phyloP scores from a whole-genome alignment of 2,888 invertebrate species.

The Girardia tigrina region DNA sequence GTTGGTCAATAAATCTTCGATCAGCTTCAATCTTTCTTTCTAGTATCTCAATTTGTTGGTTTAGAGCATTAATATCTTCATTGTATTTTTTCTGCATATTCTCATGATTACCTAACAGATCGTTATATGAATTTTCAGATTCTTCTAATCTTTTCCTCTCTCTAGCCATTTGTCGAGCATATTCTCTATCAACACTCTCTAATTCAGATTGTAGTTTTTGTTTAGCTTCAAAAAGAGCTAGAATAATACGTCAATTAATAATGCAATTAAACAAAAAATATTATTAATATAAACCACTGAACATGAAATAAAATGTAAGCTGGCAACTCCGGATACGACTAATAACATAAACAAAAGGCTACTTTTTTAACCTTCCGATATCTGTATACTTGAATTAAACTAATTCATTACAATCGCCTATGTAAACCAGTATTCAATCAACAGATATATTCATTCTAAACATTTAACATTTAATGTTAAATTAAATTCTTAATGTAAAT shows the following conservation, averaged over 20 bases:
- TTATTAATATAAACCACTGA: neutral
- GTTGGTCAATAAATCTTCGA: conserved; percentile 11
- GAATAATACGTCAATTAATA: neutral
- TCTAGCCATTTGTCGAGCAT: conserved; percentile 7
- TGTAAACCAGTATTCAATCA: no score
- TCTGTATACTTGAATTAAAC: no score
- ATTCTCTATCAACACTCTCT: conserved; percentile 15
- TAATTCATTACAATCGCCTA: no score
- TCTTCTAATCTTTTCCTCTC: neutral
- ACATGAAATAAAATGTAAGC: no score
- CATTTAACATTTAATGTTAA: no score
- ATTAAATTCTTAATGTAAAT: no score
- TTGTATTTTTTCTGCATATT: conserved; percentile 1
- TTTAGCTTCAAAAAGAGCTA: neutral
- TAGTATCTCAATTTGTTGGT: neutral
- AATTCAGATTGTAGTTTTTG: conserved; percentile 4
- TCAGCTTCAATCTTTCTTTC: conserved; percentile 6
- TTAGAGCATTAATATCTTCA: neutral
- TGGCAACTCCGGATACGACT: no score
- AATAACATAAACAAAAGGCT: no score
- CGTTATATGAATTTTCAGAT: neutral
- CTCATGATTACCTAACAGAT: neutral
- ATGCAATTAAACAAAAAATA: neutral
- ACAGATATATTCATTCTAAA: no score
- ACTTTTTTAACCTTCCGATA: no score